Evolutionary conservation across 2,113 vertebrate genomes (phyloP), one percentile per base, ranked within the genome.

Genomic region (Leucopternis melanops): DNA sequence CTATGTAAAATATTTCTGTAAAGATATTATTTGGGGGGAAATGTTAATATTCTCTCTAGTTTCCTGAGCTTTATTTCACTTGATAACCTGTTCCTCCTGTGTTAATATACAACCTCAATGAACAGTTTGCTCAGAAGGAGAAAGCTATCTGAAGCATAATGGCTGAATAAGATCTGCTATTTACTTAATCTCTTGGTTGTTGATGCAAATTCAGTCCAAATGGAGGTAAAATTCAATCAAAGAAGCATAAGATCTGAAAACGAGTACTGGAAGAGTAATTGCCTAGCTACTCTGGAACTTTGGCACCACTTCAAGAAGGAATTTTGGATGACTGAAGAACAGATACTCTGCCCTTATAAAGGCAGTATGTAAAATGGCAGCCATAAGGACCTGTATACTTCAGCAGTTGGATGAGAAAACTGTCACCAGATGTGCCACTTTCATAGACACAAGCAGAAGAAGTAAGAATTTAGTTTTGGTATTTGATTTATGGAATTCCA

Each of bases 401-500:
- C n/a, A 59, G 17, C 26, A 42, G 50, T 0, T 67, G 40, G 22
- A 31, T 71, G 13, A 89, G 40, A 69, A 69, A 93, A 69, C 25
- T 9, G 7, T 79, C 44, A 84, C 29, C 40, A 67, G 52, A 57
- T 52, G 47, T 32, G 9, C 9, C 40, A 29, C 42, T 84, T 66
- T 27, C n/a, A 62, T 0, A 71, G 55, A 70, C 12, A 45, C 21
- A 77, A 36, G 44, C 52, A 81, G 38, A 74, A 59, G 13, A 9
- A 88, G 16, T 58, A 81, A 55, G 83, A 84, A 81, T 81, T 74
- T 78, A 81, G 42, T 86, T 94, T 94, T 90, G 29, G 15, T 89
- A 83, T 90, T 97, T 89, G 52, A 86, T 83, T 92, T 71, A 54
- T 36, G 80, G 34, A 91, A 75, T 90, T 96, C 29, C 40, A 72